Conservation (phyloP, 2,888 invertebrate genomes). For the Marasmarcha lunaedactyla region DNA sequence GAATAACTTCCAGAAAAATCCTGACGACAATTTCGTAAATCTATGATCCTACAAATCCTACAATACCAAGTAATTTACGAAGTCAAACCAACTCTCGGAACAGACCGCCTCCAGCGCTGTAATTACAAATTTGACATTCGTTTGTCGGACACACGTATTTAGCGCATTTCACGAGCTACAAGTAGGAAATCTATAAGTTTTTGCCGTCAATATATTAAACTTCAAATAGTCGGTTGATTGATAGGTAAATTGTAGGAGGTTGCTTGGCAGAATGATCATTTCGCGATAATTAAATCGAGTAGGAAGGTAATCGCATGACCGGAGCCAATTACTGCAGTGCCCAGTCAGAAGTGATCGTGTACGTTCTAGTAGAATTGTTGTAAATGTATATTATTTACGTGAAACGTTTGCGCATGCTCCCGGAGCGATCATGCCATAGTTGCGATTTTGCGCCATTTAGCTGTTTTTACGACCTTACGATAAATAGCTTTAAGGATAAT, state of each 20-base stretch:
- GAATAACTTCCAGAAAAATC: too few relatives aligned
- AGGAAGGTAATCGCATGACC: constrained; percentile 69
- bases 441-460: constrained; percentile 10
- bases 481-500: too few relatives aligned
- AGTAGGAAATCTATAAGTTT: constrained; percentile 31
- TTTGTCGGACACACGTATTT: not conserved
- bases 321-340: constrained; percentile 59
- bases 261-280: constrained; percentile 64
- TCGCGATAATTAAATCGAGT: constrained; percentile 66
- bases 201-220: constrained; percentile 24
- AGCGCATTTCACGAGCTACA: not conserved
- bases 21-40: too few relatives aligned
- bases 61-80: too few relatives aligned
- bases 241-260: constrained; percentile 67
- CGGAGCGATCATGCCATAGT: constrained; percentile 21
- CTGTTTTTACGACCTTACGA: constrained; percentile 8
- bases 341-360: constrained; percentile 60
- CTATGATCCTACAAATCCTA: too few relatives aligned
- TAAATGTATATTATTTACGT: constrained; percentile 52
- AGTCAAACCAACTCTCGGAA: not conserved
- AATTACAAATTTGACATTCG: not conserved
- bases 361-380: constrained; percentile 44
- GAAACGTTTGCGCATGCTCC: constrained; percentile 50
- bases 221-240: constrained; percentile 54
- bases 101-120: not conserved